Conservation (phyloP, 2,113 vertebrate species). For the Lanius ludovicianus region DNA sequence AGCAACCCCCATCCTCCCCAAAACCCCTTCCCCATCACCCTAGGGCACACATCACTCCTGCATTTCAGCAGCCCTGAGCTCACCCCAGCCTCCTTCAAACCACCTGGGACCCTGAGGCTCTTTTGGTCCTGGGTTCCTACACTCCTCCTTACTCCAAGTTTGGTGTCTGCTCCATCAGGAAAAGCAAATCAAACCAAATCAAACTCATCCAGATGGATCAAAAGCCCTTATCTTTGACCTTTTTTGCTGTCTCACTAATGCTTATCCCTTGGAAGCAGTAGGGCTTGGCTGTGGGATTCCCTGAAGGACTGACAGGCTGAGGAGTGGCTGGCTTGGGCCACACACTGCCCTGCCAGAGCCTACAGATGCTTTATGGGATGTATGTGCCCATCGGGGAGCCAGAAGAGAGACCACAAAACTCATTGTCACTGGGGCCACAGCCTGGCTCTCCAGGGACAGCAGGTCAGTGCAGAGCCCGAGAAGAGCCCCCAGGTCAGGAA, state of each 20-base stretch:
- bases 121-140: background rate
- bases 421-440: background rate
- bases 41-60: background rate
- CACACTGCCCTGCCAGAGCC: background rate
- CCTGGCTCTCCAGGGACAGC: background rate
- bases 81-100: background rate
- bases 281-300: background rate
- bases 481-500: background rate
- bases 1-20: background rate
- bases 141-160: background rate
- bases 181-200: background rate
- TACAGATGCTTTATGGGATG: background rate
- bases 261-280: background rate
- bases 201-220: background rate
- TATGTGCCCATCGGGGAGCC: background rate
- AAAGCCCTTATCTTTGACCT: background rate
- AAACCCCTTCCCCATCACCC: accelerated
- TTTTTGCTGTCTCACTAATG: background rate
- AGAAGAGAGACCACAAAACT: background rate
- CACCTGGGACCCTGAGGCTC: background rate
- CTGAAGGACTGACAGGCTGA: background rate
- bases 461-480: background rate
- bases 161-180: background rate
- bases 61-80: background rate
- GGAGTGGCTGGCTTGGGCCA: background rate